These are phyloP conservation scores for Antidorcas marsupialis DNA, from an alignment of 2,113 vertebrate species.

Conservation along the genomic window DNA sequence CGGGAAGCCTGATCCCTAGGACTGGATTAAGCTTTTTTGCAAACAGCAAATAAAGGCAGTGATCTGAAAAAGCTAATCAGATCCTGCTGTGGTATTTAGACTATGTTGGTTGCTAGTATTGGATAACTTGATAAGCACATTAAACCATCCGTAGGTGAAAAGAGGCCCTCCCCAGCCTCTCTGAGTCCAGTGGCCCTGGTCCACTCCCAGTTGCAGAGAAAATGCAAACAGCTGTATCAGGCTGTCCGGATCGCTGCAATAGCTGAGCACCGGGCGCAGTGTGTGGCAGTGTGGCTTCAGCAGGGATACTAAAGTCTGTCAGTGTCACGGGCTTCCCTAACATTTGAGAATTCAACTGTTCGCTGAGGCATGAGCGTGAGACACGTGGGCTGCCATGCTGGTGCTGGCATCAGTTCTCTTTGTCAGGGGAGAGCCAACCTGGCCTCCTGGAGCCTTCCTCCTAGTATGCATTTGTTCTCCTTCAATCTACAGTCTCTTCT, in stretches of 20 bases:
- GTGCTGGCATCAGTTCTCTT: not conserved
- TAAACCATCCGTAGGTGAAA: slow-evolving; percentile 82
- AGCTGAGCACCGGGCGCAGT: not conserved
- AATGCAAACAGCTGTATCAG: not conserved
- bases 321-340: not conserved
- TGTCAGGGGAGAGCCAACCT: not conserved
- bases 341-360: not conserved
- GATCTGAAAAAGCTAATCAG: slow-evolving; percentile 88
- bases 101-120: slow-evolving; percentile 73
- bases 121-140: slow-evolving; percentile 83
- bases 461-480: not conserved
- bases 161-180: slow-evolving; percentile 57
- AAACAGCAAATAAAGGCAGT: slow-evolving; percentile 82
- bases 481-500: not conserved
- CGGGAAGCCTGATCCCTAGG: slow-evolving; percentile 79
- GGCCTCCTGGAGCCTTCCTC: not conserved
- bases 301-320: not conserved
- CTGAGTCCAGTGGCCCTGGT: slow-evolving; percentile 22
- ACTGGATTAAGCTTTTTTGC: slow-evolving; percentile 84
- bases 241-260: not conserved
- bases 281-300: not conserved
- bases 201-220: not conserved
- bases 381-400: not conserved
- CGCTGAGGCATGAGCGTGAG: not conserved
- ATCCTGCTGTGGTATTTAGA: slow-evolving; percentile 85